Conservation (phyloP, 2,888 invertebrate genomes). For the Morpho achilles region DNA sequence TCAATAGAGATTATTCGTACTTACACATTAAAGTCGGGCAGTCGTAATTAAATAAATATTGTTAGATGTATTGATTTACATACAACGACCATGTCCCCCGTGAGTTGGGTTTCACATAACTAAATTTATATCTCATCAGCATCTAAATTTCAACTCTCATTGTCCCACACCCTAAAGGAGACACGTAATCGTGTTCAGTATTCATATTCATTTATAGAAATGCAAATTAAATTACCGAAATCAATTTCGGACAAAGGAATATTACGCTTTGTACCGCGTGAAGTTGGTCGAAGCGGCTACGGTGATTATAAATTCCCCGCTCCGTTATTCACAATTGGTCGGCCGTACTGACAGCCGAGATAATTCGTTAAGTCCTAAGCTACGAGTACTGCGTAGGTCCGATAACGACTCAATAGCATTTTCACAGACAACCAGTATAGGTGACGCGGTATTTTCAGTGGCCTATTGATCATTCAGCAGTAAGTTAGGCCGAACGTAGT, state of each 20-base stretch:
- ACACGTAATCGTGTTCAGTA: slow-evolving; percentile 7
- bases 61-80: too few relatives aligned
- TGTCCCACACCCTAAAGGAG: background rate
- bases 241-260: slow-evolving; percentile 23
- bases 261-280: slow-evolving; percentile 20
- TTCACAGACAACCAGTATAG: slow-evolving; percentile 43
- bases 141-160: too few relatives aligned
- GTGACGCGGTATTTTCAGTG: slow-evolving; percentile 2
- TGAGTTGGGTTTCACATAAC: too few relatives aligned
- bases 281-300: slow-evolving; percentile 21
- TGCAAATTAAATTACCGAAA: slow-evolving; percentile 22
- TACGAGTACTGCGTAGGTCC: slow-evolving; percentile 62
- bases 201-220: slow-evolving; percentile 15
- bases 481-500: too few relatives aligned
- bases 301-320: slow-evolving; percentile 26
- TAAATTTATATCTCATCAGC: too few relatives aligned
- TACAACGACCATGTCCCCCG: too few relatives aligned
- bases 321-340: slow-evolving; percentile 50
- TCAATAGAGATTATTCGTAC: too few relatives aligned
- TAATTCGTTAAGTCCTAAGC: slow-evolving; percentile 71
- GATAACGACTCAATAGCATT: slow-evolving; percentile 64
- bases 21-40: too few relatives aligned
- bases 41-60: too few relatives aligned
- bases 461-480: background rate
- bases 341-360: slow-evolving; percentile 49